A percentile compares a stretch with the other conserved stretches of the same genome.
These are phyloP conservation scores for Hymenopus coronatus DNA, from an alignment of 2,888 invertebrate species.

Conservation along the genomic window DNA sequence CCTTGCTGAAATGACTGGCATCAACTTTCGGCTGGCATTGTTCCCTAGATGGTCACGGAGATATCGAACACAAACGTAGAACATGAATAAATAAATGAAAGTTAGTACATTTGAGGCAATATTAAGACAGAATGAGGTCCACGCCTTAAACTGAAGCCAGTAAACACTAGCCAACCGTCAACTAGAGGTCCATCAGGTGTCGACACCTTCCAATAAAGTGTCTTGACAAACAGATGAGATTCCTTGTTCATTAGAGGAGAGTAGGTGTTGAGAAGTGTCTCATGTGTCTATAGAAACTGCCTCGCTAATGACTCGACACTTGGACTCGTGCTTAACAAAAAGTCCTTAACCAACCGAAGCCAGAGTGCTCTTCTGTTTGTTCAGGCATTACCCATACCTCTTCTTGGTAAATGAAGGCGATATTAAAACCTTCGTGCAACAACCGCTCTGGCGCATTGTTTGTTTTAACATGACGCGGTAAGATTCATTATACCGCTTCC, in stretches of 20 bases:
- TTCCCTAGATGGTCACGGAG: too few relatives aligned
- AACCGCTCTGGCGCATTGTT: not conserved
- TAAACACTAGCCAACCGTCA: not conserved
- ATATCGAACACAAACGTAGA: too few relatives aligned
- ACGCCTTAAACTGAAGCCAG: too few relatives aligned
- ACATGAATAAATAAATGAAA: too few relatives aligned
- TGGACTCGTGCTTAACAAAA: not conserved
- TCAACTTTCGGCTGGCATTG: too few relatives aligned
- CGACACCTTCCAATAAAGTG: not conserved
- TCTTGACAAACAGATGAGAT: not conserved
- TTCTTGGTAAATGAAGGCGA: not conserved
- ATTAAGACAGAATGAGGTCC: too few relatives aligned
- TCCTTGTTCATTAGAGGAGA: not conserved
- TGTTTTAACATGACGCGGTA: not conserved
- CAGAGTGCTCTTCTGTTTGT: not conserved
- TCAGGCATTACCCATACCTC: slow-evolving; percentile 7
- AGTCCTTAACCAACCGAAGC: not conserved
- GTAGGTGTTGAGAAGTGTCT: not conserved
- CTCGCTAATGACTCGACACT: slow-evolving; percentile 10
- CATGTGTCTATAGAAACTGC: not conserved
- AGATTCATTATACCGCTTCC: not conserved
- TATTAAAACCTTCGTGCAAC: not conserved
- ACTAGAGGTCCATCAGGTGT: not conserved
- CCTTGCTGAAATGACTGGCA: too few relatives aligned
- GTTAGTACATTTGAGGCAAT: too few relatives aligned